Percentiles rank a stretch among this genome's conserved stretches.
phyloP scores from a whole-genome alignment of 2,797 vertebrate species.

The Melanotaenia pygmaea region DNA sequence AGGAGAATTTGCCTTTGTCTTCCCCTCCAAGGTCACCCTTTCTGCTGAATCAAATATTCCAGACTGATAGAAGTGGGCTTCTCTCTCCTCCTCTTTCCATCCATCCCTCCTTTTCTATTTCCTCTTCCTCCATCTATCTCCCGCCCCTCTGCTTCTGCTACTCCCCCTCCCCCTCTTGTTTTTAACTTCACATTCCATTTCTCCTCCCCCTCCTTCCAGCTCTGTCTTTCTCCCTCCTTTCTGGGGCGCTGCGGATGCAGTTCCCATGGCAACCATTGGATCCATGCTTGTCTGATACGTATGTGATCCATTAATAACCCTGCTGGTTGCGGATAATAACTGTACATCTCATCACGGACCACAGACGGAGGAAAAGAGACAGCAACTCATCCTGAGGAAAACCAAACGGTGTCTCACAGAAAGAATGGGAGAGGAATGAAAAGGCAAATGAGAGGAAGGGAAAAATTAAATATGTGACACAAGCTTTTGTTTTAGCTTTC shows the following conservation, averaged over 20 bases:
- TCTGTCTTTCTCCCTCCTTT: constrained; percentile 42
- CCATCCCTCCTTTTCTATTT: constrained; percentile 56
- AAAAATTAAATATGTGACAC: not conserved
- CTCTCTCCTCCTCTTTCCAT: constrained; percentile 53
- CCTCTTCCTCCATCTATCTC: constrained; percentile 60
- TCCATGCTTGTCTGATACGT: constrained; percentile 78
- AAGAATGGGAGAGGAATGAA: not conserved
- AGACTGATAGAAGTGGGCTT: constrained; percentile 58
- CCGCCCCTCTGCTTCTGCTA: constrained; percentile 24
- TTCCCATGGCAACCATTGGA: constrained; percentile 85
- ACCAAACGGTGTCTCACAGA: not conserved
- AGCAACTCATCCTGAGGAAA: not conserved
- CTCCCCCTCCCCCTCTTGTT: constrained; percentile 59
- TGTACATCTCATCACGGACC: constrained; percentile 43
- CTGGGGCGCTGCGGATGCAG: constrained; percentile 83
- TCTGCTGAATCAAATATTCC: constrained; percentile 81
- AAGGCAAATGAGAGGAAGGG: not conserved
- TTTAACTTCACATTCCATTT: constrained; percentile 60
- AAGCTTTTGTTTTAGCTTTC: not conserved
- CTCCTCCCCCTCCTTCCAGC: constrained; percentile 12
- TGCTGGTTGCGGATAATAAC: constrained; percentile 76
- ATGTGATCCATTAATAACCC: constrained; percentile 80
- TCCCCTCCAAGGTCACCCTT: constrained; percentile 75
- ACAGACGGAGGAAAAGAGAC: constrained; percentile 43
- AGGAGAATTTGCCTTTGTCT: constrained; percentile 57